Conservation (phyloP, 1,140 invertebrate genomes). For the Polypedilum vanderplanki region DNA sequence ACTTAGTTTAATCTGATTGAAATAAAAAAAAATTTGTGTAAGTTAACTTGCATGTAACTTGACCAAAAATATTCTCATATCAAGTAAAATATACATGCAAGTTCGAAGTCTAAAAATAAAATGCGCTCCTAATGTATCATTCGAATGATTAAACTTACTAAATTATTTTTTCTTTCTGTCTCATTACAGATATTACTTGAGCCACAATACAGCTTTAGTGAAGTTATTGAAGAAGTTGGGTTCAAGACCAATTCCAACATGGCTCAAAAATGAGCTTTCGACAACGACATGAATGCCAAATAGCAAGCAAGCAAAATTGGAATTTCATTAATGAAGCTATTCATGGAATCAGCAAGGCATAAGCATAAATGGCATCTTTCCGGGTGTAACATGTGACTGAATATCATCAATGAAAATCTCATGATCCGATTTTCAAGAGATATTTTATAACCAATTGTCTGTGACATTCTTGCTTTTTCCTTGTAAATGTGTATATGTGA, state of each 20-base stretch:
- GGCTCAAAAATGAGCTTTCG: constrained; percentile 85
- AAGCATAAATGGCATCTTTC: constrained; percentile 1
- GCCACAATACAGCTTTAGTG: constrained; percentile 87
- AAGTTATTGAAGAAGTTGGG: constrained; percentile 82
- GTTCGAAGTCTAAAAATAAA: too few relatives aligned
- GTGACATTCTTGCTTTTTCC: neutral
- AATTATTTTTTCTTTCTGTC: constrained; percentile 32
- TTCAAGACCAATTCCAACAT: constrained; percentile 73
- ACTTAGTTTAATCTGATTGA: too few relatives aligned
- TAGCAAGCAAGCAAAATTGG: neutral
- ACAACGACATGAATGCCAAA: constrained; percentile 33
- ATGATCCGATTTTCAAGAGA: too few relatives aligned
- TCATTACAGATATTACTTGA: constrained; percentile 71
- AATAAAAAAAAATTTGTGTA: too few relatives aligned
- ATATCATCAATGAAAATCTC: neutral
- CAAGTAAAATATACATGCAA: too few relatives aligned
- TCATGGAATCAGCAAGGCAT: neutral
- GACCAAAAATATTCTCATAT: too few relatives aligned
- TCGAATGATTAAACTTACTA: too few relatives aligned
- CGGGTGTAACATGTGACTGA: neutral
- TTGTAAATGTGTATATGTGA: too few relatives aligned
- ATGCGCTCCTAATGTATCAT: too few relatives aligned
- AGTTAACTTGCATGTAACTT: too few relatives aligned
- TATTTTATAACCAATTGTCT: constrained; percentile 11
- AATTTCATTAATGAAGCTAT: neutral